Evolutionary conservation across 2,797 vertebrate species (phyloP), one percentile per base, ranked within the genome.

Genomic region (Stomatorhinus walkeri): DNA sequence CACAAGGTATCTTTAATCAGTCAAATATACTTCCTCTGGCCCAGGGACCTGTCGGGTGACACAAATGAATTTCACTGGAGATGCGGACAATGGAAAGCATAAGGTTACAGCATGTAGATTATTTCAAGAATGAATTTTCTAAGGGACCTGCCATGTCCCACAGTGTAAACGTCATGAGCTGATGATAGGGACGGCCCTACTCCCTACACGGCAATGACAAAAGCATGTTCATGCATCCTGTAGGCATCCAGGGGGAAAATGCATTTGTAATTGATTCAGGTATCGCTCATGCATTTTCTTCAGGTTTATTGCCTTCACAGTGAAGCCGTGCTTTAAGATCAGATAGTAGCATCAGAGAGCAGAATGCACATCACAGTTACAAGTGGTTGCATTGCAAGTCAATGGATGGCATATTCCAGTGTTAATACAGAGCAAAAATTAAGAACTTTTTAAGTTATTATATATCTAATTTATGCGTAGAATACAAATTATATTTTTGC

Each of bases 101-200:
- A 95, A 95, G 96, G 96, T 96, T 95, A 95, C 95, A 94, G 94
- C 95, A 93, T 95, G 95, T 94, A 94, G 95, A 95, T 95, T 95
- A 95, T 95, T 95, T 94, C 93, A 94, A 92, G 91, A 91, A 92
- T 87, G 93, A 91, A 91, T 92, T 94, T 95, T 96, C 94, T 95
- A 95, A 95, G 95, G 93, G 94, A 95, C 93, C 95, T 95, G 96
- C 95, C 95, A 94, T 93, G 90, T 96, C 95, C 94, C 93, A 90
- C 93, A 90, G 94, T 93, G 95, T 87, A 90, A 91, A 92, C 95
- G 96, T 96, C 96, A 96, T 93, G 90, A 92, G 92, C 93, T 93
- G 93, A 94, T 94, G 95, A 95, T 92, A 91, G 92, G 93, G 94
- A 93, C 91, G 90, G 92, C 89, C 90, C 90, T 89, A 2, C 92